Conservation (phyloP, 2,888 invertebrate genomes). For the Pristionchus fissidentatus region DNA sequence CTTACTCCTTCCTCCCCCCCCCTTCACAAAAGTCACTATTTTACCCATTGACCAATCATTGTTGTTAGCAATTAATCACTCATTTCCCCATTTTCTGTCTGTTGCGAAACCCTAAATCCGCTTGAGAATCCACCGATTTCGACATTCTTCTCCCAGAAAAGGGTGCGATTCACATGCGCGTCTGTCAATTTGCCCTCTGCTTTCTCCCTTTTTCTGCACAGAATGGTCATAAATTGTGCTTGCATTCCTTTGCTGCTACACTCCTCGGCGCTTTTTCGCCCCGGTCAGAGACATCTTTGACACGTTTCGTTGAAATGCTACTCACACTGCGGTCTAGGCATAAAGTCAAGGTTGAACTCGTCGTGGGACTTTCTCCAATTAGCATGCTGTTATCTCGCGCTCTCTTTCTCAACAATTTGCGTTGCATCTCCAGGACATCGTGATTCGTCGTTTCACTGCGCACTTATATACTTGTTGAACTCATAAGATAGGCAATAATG, state of each 20-base stretch:
- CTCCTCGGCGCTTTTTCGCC: not conserved
- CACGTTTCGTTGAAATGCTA: not conserved
- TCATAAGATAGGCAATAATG: too few species aligned
- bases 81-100: not conserved
- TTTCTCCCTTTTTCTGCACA: conserved; percentile 2
- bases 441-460: too few species aligned
- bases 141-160: not conserved
- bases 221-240: conserved; percentile 4
- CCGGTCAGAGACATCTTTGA: not conserved
- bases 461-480: too few species aligned
- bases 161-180: not conserved
- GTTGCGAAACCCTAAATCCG: not conserved
- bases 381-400: too few species aligned
- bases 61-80: not conserved
- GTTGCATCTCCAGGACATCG: too few species aligned
- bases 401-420: too few species aligned
- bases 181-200: not conserved
- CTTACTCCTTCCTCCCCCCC: not conserved
- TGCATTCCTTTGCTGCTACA: conserved; percentile 10
- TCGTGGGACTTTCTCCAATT: too few species aligned
- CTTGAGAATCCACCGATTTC: not conserved
- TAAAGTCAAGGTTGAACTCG: too few species aligned
- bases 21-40: too few species aligned
- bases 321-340: too few species aligned
- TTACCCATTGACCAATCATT: too few species aligned